Conservation (phyloP, 2,888 invertebrate species). For the Tridacna crocea region DNA sequence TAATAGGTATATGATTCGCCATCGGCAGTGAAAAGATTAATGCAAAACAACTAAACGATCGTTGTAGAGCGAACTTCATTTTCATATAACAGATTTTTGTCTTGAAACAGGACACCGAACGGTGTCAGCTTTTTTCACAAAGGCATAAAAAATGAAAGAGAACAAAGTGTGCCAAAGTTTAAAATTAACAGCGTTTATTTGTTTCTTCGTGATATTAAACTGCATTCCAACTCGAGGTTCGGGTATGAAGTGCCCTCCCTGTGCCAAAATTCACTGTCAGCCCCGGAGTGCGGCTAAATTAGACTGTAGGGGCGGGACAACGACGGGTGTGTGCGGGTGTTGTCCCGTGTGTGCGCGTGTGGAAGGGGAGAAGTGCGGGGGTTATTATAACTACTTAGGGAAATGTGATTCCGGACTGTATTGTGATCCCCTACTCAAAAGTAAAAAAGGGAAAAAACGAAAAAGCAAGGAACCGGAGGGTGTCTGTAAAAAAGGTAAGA, state of each 20-base stretch:
- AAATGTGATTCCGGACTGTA: conserved; percentile 81
- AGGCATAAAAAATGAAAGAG: not conserved
- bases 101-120: not conserved
- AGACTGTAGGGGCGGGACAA: conserved; percentile 80
- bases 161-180: not conserved
- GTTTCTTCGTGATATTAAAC: not conserved
- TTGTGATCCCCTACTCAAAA: conserved; percentile 62
- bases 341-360: conserved; percentile 83
- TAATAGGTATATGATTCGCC: not conserved
- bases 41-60: too few species aligned
- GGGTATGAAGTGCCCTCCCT: conserved; percentile 81
- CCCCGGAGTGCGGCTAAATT: conserved; percentile 73
- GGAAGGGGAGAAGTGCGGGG: conserved; percentile 81
- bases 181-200: not conserved
- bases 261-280: conserved; percentile 82
- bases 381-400: conserved; percentile 81
- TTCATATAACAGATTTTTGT: not conserved
- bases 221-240: conserved; percentile 19
- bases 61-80: not conserved
- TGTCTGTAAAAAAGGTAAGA: conserved; percentile 70
- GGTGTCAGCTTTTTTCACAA: not conserved
- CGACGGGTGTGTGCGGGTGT: conserved; percentile 82
- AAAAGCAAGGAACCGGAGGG: conserved; percentile 64
- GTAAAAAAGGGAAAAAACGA: conserved; percentile 30
- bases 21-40: too few species aligned